phyloP scores from a whole-genome alignment of 1,140 invertebrate species.

The Colletes latitarsis region DNA sequence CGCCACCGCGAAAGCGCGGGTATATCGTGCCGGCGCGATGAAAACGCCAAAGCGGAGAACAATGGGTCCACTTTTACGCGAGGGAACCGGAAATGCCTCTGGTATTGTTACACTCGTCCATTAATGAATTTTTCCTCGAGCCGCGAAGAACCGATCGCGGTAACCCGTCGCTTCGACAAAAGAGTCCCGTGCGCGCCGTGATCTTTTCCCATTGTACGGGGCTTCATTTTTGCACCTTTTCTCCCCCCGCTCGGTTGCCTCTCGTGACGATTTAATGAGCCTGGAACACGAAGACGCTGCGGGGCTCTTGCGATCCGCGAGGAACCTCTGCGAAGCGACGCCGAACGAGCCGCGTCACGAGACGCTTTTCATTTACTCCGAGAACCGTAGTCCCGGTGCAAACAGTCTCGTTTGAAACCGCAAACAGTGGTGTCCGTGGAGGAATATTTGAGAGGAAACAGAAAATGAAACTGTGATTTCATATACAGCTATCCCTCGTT shows the following conservation, averaged over 20 bases:
- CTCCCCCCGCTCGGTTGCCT: conserved; percentile 4
- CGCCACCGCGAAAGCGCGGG: too few species aligned
- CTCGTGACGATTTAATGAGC: conserved; percentile 37
- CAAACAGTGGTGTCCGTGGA: neutral
- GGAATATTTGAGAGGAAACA: neutral
- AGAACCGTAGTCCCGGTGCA: too few species aligned
- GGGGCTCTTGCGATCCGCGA: conserved; percentile 3
- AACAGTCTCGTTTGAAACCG: neutral
- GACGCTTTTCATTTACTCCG: conserved; percentile 18
- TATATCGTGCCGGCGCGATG: neutral
- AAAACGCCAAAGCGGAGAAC: neutral
- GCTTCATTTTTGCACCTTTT: conserved; percentile 16
- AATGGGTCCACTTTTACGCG: neutral
- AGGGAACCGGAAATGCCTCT: neutral
- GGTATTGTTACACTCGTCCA: neutral
- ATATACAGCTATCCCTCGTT: too few species aligned
- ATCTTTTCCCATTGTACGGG: conserved; percentile 1
- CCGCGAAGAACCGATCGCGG: neutral
- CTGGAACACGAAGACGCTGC: conserved; percentile 29
- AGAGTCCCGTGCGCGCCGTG: neutral
- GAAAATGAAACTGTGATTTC: neutral
- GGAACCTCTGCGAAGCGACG: neutral
- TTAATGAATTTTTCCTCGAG: neutral
- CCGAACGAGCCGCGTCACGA: conserved; percentile 5
- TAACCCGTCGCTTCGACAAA: conserved; percentile 9